Evolutionary conservation across 2,888 invertebrate species (phyloP), one percentile per base, ranked within the genome.

Genomic region (Neoaliturus tenellus): DNA sequence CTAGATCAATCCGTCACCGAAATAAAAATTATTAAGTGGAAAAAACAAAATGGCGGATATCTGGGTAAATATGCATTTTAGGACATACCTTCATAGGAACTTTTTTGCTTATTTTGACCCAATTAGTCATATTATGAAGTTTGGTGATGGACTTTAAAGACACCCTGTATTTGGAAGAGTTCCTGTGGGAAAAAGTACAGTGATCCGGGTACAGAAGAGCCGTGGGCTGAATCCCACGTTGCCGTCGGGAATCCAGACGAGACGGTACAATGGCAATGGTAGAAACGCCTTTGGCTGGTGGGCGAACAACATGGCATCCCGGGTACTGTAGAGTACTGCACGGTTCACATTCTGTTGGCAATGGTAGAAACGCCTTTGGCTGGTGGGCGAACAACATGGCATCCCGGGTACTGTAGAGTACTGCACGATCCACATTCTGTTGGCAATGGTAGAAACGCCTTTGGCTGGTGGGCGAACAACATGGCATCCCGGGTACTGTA

Each of bases 401-500:
- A 3, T 3, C 1, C n/a, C 31, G 20, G 5, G 31, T 4, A 28
- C 28, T 4, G 62, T n/a, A 20, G 58, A 5, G 5, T 62, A 31
- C 62, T 62, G 62, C 4, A 12, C 28, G 62, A 6, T 62, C 25
- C 62, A 41, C 41, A 33, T 25, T 33, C 14, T 33, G 14, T 14
- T 69, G 69, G 71, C 71, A 69, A 35, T 28, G 6, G 28, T 41
- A 41, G 44, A 75, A 75, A 75, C 75, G 75, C 75, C 75, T 75
- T 41, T 75, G 75, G 17, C 1, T 14, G 1, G 41, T 35, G 35
- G 75, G 75, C 39, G 39, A 35, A 44, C 23, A 25, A 20, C 25
- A 35, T 44, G 10, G 75, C 20, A 3, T 3, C 1, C n/a, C 31
- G 20, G 5, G 31, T 4, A 28, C 28, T 4, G 62, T n/a, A 20